phyloP scores from a whole-genome alignment of 2,888 invertebrate genomes.

The Calephelis perditalis region DNA sequence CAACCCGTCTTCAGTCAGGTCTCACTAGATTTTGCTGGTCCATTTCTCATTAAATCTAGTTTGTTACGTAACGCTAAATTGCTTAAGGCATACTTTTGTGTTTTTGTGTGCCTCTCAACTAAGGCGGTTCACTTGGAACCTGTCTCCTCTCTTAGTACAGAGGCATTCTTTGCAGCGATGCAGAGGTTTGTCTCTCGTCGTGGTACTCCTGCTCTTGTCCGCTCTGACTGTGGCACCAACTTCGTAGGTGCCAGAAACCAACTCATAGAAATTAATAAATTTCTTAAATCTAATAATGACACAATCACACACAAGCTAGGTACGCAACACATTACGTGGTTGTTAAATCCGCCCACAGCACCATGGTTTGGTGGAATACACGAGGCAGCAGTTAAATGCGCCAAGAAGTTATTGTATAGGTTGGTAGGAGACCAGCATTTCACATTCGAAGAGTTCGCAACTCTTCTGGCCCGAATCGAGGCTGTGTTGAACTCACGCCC shows the following conservation, averaged over 20 bases:
- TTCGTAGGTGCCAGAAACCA: slow-evolving; percentile 12
- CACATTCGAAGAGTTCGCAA: slow-evolving; percentile 15
- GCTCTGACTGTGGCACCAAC: slow-evolving; percentile 4
- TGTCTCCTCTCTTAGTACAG: slow-evolving; percentile 4
- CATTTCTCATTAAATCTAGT: slow-evolving; percentile 1
- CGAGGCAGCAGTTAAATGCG: neutral
- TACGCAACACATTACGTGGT: neutral
- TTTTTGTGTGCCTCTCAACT: slow-evolving; percentile 8
- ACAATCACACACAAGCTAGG: neutral
- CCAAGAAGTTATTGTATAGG: neutral
- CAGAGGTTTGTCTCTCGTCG: neutral
- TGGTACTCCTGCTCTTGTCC: neutral
- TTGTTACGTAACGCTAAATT: slow-evolving; percentile 5
- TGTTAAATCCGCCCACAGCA: slow-evolving; percentile 3
- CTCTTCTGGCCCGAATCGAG: slow-evolving; percentile 12
- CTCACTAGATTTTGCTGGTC: slow-evolving; percentile 4
- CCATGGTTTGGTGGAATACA: slow-evolving; percentile 3
- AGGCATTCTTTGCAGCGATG: neutral
- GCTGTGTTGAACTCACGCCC: slow-evolving; percentile 17
- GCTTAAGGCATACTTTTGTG: slow-evolving; percentile 12
- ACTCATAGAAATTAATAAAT: neutral
- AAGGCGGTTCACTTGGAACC: slow-evolving; percentile 13
- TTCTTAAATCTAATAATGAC: slow-evolving; percentile 7
- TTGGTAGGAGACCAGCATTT: slow-evolving; percentile 13
- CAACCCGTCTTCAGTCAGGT: neutral